Base-by-base conservation (phyloP, 2,113 vertebrate genomes). In the Eudorcas thomsonii region DNA sequence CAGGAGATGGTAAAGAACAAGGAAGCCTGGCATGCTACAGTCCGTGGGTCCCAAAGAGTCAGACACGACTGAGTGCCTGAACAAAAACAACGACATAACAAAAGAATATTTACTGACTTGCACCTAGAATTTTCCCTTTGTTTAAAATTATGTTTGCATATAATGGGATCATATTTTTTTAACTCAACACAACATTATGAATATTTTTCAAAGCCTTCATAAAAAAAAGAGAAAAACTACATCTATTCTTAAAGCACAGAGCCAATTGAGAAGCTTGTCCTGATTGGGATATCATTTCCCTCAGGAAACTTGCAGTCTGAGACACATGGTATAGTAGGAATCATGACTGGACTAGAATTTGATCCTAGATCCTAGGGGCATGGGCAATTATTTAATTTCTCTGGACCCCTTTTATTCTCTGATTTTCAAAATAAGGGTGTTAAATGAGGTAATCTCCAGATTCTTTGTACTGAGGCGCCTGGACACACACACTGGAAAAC, bases 191-290 rank as follows among this genome's bases (percentile, higher is more conserved):
- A 91, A 48, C 64, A 82, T 93, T 82, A 48, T 16, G 33, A 88
- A 83, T 80, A 87, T 83, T 95, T 88, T 62, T 60, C 67, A 28
- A 78, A 74, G 9, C 19, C 6, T 95, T 95, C 30, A 28, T 71
- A 89, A 28, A 83, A 19, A 26, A 83, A 93, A 92, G 54, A 96
- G 48, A 82, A 85, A 88, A 88, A 39, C 11, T 36, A 81, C 74
- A 33, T 33, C 10, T n/a, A 82, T 64, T 94, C n/a, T 95, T 48
- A 94, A 96, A 93, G 57, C 82, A 95, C 23, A 88, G 81, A 94
- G 78, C 2, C 64, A 96, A 6, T 12, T 43, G 39, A 93, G 54
- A 93, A 78, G 8, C 74, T 91, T 81, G 11, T 94, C 43, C 33
- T 83, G 55, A 43, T 12, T 62, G 7, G 80, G 33, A 77, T 10